Evolutionary conservation across 2,888 invertebrate genomes (phyloP).

Genomic region (Choreutis nemorana): DNA sequence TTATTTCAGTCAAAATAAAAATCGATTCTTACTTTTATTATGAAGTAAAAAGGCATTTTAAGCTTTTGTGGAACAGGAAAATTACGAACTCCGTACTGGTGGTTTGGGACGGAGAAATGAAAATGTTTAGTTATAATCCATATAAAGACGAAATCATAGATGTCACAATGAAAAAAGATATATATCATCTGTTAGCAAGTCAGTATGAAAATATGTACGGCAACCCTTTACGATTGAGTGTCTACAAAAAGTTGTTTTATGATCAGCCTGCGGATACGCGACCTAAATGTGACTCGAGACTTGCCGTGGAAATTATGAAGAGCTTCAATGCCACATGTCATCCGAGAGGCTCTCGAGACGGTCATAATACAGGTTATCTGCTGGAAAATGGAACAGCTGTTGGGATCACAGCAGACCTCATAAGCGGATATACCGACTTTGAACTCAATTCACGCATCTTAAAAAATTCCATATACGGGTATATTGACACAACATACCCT

Average conservation of each 20-base stretch:
- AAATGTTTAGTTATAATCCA: constrained; percentile 60
- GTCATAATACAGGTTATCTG: constrained; percentile 45
- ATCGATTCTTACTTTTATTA: constrained; percentile 39
- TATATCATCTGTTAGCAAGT: constrained; percentile 21
- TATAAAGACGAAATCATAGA: constrained; percentile 45
- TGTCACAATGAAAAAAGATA: constrained; percentile 39
- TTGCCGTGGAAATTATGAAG: constrained; percentile 34
- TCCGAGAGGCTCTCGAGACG: constrained; percentile 40
- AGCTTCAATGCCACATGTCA: constrained; percentile 44
- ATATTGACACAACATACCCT: constrained; percentile 60
- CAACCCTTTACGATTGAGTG: constrained; percentile 33
- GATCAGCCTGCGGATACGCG: constrained; percentile 29
- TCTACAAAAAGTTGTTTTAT: constrained; percentile 39
- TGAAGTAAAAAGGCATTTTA: constrained; percentile 49
- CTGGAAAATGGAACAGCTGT: constrained; percentile 49
- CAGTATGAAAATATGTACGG: constrained; percentile 44
- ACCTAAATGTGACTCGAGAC: constrained; percentile 31
- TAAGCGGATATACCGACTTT: constrained; percentile 60
- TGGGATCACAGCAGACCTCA: constrained; percentile 47
- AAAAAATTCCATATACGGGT: constrained; percentile 50
- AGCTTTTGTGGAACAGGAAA: constrained; percentile 56
- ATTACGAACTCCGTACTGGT: constrained; percentile 57
- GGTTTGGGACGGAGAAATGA: constrained; percentile 31
- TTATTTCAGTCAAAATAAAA: constrained; percentile 32
- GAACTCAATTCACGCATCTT: constrained; percentile 63